Conservation (phyloP, 2,113 vertebrate species). For the Sinocyclocheilus anophthalmus region DNA sequence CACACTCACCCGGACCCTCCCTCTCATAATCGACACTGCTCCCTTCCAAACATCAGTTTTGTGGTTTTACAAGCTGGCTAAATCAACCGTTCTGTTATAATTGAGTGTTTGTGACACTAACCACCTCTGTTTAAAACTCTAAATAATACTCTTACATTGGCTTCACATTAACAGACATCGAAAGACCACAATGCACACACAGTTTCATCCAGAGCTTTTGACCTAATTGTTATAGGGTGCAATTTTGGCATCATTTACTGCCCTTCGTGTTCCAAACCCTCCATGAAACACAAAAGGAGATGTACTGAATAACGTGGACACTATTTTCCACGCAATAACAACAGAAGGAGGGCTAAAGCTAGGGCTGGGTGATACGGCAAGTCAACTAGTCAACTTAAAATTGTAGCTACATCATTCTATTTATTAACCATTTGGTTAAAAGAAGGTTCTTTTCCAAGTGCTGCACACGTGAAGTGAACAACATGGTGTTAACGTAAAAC, state of each 20-base stretch:
- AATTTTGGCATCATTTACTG: not conserved
- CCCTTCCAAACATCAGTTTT: conserved; percentile 1
- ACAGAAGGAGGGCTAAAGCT: not conserved
- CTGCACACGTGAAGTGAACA: too few relatives aligned
- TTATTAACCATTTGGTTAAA: too few relatives aligned
- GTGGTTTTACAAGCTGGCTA: not conserved
- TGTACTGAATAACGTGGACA: not conserved
- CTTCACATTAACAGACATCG: not conserved
- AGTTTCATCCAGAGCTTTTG: not conserved
- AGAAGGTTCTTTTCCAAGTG: too few relatives aligned
- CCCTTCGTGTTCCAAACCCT: not conserved
- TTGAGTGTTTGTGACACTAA: not conserved
- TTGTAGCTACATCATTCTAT: too few relatives aligned
- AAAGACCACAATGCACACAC: not conserved
- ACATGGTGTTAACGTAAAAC: too few relatives aligned
- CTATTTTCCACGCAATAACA: not conserved
- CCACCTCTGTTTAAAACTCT: not conserved
- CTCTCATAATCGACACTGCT: not conserved
- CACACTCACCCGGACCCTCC: not conserved
- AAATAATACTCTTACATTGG: not conserved
- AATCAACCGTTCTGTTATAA: not conserved
- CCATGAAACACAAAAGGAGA: not conserved
- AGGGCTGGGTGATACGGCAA: too few relatives aligned
- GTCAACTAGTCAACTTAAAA: too few relatives aligned
- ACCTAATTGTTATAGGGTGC: not conserved